Evolutionary conservation across 2,797 vertebrate species (phyloP).

Genomic region (Scleropages formosus): DNA sequence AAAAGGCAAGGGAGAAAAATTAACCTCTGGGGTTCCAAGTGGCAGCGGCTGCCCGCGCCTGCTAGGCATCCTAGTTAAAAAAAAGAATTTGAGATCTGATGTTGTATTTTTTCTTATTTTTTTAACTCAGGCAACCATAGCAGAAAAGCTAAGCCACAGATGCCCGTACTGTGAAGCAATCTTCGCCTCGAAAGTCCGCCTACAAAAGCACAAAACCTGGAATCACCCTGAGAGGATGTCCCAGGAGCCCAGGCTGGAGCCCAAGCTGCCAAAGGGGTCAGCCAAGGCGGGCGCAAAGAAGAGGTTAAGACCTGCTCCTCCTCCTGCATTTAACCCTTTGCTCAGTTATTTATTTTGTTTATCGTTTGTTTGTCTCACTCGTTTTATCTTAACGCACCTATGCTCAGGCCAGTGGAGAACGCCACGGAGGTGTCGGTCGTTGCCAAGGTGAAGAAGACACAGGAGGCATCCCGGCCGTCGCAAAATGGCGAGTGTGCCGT

Average conservation of each 20-base stretch:
- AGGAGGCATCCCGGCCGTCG: constrained; percentile 64
- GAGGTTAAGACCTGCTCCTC: constrained; percentile 55
- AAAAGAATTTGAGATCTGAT: too few relatives aligned
- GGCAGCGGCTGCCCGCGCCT: too few relatives aligned
- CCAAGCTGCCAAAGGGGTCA: constrained; percentile 71
- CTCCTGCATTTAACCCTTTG: constrained; percentile 4
- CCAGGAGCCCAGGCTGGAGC: constrained; percentile 66
- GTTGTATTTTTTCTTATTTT: constrained; percentile 8
- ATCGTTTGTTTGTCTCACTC: background rate
- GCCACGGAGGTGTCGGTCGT: constrained; percentile 72
- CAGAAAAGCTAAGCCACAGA: constrained; percentile 84
- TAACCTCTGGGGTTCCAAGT: too few relatives aligned
- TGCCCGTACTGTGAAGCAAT: constrained; percentile 89
- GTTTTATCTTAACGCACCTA: constrained; percentile 30
- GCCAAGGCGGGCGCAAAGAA: constrained; percentile 81
- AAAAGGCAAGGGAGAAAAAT: too few relatives aligned
- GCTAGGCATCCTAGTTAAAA: too few relatives aligned
- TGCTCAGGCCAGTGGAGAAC: constrained; percentile 80
- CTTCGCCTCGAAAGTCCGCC: constrained; percentile 90
- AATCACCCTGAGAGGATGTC: constrained; percentile 80
- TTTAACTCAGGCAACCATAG: constrained; percentile 70
- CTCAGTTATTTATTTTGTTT: background rate
- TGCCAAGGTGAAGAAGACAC: constrained; percentile 80
- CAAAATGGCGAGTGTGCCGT: constrained; percentile 80
- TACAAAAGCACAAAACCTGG: constrained; percentile 94